Conservation (phyloP, 2,797 vertebrate species). For the Oryzias sinensis region DNA sequence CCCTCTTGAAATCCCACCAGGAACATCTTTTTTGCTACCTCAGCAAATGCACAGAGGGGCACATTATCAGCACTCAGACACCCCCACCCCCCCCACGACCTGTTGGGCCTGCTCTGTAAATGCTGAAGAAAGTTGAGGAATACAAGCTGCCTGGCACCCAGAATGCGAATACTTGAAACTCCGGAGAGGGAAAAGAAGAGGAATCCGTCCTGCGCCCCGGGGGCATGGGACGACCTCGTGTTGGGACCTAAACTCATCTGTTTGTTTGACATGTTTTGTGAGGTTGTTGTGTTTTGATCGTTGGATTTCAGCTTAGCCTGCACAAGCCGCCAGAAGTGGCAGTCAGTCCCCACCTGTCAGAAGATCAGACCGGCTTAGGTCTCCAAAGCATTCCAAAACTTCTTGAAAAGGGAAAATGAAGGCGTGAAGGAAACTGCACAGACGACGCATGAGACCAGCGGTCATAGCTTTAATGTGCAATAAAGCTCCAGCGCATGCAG, state of each 20-base stretch:
- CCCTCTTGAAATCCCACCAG: conserved; percentile 36
- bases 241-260: conserved; percentile 37
- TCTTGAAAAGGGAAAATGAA: conserved; percentile 23
- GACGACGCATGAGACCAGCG: conserved; percentile 33
- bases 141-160: conserved; percentile 33
- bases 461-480: conserved; percentile 62
- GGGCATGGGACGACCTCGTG: conserved; percentile 24
- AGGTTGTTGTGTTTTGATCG: conserved; percentile 21
- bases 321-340: conserved; percentile 44
- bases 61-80: conserved; percentile 28
- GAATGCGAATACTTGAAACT: conserved; percentile 52
- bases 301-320: conserved; percentile 46
- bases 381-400: not conserved
- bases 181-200: conserved; percentile 31
- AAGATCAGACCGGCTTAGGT: conserved; percentile 1
- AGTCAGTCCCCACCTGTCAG: not conserved
- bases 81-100: conserved; percentile 14
- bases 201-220: conserved; percentile 21
- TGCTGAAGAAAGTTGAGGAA: conserved; percentile 11
- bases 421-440: conserved; percentile 13
- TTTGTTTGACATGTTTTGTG: conserved; percentile 16
- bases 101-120: conserved; percentile 27
- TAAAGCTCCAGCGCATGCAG: conserved; percentile 49
- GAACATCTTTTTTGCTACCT: conserved; percentile 70
- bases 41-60: conserved; percentile 67